Evolutionary conservation across 1,140 invertebrate species (phyloP).

Genomic region (Tetramorium parvispinum): DNA sequence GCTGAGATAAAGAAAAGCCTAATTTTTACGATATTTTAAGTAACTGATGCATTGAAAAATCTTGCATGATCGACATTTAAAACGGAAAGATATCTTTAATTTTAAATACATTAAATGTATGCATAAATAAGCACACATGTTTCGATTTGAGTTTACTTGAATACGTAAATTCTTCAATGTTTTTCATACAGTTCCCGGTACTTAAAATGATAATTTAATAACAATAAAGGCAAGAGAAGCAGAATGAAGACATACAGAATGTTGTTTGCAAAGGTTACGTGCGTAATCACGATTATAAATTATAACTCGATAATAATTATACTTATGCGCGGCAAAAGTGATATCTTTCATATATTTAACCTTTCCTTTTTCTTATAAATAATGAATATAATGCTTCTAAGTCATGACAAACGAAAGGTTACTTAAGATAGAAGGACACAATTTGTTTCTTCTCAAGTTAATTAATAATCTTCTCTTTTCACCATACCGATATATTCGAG

Average conservation of each 20-base stretch:
- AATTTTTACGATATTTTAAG: not conserved
- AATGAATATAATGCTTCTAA: not conserved
- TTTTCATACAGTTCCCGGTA: not conserved
- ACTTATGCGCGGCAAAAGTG: not conserved
- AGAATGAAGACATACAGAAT: not conserved
- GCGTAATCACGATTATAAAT: not conserved
- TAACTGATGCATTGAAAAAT: not conserved
- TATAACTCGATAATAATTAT: not conserved
- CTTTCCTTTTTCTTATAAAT: not conserved
- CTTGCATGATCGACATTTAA: not conserved
- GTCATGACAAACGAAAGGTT: not conserved
- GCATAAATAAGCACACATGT: not conserved
- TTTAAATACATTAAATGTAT: not conserved
- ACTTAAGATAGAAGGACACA: not conserved
- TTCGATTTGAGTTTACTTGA: not conserved
- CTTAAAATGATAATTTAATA: slow-evolving; percentile 19
- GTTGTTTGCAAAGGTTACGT: not conserved
- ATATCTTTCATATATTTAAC: not conserved
- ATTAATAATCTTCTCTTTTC: not conserved
- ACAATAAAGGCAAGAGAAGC: not conserved
- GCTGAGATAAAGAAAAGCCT: not conserved
- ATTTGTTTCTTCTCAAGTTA: not conserved
- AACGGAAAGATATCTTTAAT: not conserved
- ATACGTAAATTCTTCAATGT: not conserved
- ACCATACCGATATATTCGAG: not conserved